Evolutionary conservation across 2,888 invertebrate genomes (phyloP).

Genomic region (Pachycephus smyrnensis): DNA sequence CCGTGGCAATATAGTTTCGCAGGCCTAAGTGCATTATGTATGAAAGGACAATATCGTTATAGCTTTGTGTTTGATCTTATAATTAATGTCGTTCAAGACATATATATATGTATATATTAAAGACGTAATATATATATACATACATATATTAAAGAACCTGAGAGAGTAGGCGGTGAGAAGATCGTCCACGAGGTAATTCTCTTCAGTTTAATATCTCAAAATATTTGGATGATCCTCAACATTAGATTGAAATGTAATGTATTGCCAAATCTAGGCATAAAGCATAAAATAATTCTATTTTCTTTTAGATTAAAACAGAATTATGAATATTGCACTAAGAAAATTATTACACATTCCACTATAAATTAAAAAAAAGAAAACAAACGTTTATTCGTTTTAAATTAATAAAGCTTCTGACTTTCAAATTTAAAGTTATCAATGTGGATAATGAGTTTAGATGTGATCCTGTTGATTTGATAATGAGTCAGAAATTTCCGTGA

Average conservation of each 20-base stretch:
- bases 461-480: not conserved
- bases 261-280: not conserved
- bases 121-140: too few species aligned
- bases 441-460: not conserved
- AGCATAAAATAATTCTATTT: not conserved
- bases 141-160: not conserved
- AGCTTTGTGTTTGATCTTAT: constrained; percentile 29
- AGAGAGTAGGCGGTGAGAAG: not conserved
- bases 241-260: not conserved
- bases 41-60: constrained; percentile 24
- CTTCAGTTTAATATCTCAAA: not conserved
- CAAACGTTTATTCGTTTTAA: too few species aligned
- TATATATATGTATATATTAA: too few species aligned
- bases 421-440: not conserved
- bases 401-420: not conserved
- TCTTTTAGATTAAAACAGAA: not conserved
- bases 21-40: constrained; percentile 23
- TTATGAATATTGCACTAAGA: not conserved
- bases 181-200: not conserved
- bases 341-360: not conserved
- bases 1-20: not conserved
- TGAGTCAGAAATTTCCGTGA: not conserved
- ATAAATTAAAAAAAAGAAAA: too few species aligned
- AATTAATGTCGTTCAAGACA: constrained; percentile 14
- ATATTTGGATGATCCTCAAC: not conserved